Percentiles rank a stretch among this genome's conserved stretches.
These are phyloP conservation scores for Tachuris rubrigastra DNA, from an alignment of 2,113 vertebrate genomes.

Conservation along the genomic window DNA sequence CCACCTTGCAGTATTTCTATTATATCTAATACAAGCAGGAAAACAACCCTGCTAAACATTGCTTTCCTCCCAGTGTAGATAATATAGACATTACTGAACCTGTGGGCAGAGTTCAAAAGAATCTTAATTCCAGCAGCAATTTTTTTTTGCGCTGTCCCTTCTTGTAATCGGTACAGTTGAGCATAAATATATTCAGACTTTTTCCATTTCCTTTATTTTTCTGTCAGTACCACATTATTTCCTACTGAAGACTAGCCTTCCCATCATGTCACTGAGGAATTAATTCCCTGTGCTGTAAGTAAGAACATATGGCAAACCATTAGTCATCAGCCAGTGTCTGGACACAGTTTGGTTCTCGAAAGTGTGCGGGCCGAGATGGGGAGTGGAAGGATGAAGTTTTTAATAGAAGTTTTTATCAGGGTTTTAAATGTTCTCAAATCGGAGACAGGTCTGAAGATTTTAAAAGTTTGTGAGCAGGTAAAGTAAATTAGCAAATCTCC, in stretches of 20 bases:
- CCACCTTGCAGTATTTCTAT: not conserved
- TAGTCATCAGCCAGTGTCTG: not conserved
- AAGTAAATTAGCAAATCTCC: not conserved
- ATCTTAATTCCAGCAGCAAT: not conserved
- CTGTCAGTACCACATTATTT: not conserved
- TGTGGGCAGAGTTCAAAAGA: not conserved
- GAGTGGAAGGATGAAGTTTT: constrained; percentile 11
- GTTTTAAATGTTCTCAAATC: not conserved
- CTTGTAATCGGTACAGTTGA: not conserved
- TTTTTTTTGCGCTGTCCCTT: not conserved
- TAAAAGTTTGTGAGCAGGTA: not conserved
- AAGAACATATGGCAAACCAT: not conserved
- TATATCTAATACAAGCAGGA: not conserved
- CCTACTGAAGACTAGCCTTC: not conserved
- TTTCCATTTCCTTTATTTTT: not conserved
- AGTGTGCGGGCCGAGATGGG: not conserved
- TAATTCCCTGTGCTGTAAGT: not conserved
- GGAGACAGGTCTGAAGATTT: not conserved
- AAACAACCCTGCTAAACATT: not conserved
- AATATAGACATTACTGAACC: not conserved
- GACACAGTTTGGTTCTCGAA: not conserved
- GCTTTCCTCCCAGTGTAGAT: not conserved
- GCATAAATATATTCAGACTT: constrained; percentile 4
- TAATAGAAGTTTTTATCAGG: not conserved
- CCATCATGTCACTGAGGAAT: not conserved